phyloP scores from a whole-genome alignment of 2,888 invertebrate species.

The Stenchaetothrips biformis region DNA sequence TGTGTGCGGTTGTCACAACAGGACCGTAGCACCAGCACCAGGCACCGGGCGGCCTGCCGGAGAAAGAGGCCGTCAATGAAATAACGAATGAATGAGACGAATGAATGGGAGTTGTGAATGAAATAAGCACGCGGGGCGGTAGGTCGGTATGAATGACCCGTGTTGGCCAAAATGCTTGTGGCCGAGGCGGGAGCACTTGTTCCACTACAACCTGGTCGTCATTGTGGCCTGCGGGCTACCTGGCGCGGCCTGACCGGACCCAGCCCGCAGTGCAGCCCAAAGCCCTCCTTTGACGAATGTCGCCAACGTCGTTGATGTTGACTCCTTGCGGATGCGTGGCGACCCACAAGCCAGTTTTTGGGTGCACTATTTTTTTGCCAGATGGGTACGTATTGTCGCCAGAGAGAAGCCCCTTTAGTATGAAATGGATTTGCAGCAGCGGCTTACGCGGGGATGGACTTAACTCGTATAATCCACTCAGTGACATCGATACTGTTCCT shows the following conservation, averaged over 20 bases:
- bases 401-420: neutral
- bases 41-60: neutral
- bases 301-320: neutral
- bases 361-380: neutral
- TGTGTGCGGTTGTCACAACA: slow-evolving; percentile 20
- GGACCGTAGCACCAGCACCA: neutral
- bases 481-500: no score
- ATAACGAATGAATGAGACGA: neutral
- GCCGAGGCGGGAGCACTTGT: neutral
- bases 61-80: neutral
- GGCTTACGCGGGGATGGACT: no score
- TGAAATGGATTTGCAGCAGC: neutral
- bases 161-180: neutral
- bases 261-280: neutral
- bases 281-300: neutral
- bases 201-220: neutral
- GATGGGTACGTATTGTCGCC: neutral
- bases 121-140: neutral
- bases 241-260: neutral
- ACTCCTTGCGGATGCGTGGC: neutral
- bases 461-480: no score
- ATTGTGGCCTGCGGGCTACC: neutral
- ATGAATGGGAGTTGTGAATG: slow-evolving; percentile 8
- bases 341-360: neutral
- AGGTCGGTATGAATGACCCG: neutral